These are phyloP conservation scores for Pemphigus obesinymphae DNA, from an alignment of 1,140 invertebrate species.

Conservation along the genomic window DNA sequence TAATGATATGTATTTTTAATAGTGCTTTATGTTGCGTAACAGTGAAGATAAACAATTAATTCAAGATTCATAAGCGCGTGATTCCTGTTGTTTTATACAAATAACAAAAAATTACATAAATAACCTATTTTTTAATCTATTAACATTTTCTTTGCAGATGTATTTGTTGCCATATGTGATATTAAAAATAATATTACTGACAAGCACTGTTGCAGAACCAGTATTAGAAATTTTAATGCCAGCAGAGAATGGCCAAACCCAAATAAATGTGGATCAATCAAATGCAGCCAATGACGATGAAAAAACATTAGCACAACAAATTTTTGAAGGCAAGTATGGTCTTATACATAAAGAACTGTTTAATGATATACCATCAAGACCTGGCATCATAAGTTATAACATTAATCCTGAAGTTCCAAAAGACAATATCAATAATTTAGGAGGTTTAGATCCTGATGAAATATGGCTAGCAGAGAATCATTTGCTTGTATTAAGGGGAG, in stretches of 20 bases:
- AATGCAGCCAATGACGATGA: constrained; percentile 63
- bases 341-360: constrained; percentile 81
- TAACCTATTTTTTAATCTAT: constrained; percentile 24
- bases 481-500: constrained; percentile 74
- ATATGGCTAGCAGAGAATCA: constrained; percentile 87
- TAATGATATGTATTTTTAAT: constrained; percentile 24
- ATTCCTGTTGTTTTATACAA: constrained; percentile 32
- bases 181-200: constrained; percentile 36
- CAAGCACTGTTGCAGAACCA: constrained; percentile 7
- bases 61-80: constrained; percentile 29
- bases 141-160: constrained; percentile 37
- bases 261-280: constrained; percentile 43
- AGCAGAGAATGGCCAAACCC: constrained; percentile 9
- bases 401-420: constrained; percentile 70
- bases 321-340: constrained; percentile 82
- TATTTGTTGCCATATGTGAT: constrained; percentile 35
- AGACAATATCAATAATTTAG: constrained; percentile 71
- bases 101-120: constrained; percentile 20
- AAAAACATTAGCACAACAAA: constrained; percentile 77
- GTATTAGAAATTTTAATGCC: background rate
- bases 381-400: constrained; percentile 74
- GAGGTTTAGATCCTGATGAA: constrained; percentile 74
- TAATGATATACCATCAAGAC: constrained; percentile 59
- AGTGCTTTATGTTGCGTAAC: background rate
- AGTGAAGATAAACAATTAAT: constrained; percentile 23